Evolutionary conservation across 2,888 invertebrate species (phyloP), one percentile per base, ranked within the genome.

Genomic region (Cosmorhoe ocellata): DNA sequence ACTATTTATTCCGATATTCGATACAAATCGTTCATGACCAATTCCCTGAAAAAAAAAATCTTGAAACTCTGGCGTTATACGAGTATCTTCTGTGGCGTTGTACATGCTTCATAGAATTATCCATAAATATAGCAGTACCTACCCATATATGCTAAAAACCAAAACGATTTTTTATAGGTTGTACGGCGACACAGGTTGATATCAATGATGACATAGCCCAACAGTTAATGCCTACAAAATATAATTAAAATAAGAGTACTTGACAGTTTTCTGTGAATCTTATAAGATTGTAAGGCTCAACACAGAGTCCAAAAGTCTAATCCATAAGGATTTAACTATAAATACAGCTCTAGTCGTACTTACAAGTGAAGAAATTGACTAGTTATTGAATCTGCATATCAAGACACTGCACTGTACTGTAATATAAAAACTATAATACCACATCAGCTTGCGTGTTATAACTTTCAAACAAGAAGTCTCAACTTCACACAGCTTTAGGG

Each of bases 401-500:
- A 32, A 31, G n/a, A 44, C 31, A 37, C 45, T 33, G 22, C 33
- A 36, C 27, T 40, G 13, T 37, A 50, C n/a, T n/a, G n/a, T n/a
- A n/a, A n/a, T n/a, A 37, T 37, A 32, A 27, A 27, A 27, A 34
- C 24, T n/a, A 24, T 1, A 34, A 10, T 14, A 38, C 24, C 32
- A 46, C 13, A 30, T 34, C 27, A 36, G 43, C 34, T 43, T 36
- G 6, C 13, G 1, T 37, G 37, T 37, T 39, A 13, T 14, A 56
- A 56, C 50, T 65, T 49, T 31, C 33, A 34, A 43, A 34, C 42
- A 48, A 37, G 51, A 49, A 54, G 63, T 57, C 69, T 72, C 66
- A 77, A 78, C 74, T 78, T 79, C 66, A 69, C 74, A 74, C 32
- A 76, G 71, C 69, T 76, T 70, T 69, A 67, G 4, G 57, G 76